phyloP scores from a whole-genome alignment of 2,113 vertebrate genomes.

The Pao palembangensis region DNA sequence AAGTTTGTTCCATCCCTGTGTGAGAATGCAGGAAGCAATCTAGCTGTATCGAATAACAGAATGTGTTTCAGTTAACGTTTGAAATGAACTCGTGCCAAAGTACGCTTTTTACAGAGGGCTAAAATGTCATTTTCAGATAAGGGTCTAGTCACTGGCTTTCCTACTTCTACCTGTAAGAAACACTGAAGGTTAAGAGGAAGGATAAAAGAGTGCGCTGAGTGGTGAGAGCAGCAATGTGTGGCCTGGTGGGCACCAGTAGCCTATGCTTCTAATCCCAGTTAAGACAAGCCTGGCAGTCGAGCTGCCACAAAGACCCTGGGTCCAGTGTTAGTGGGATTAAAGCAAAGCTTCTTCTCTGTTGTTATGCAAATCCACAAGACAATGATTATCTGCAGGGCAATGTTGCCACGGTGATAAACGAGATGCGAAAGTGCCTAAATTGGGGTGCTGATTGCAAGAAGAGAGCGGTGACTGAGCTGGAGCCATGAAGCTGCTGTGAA shows the following conservation, averaged over 20 bases:
- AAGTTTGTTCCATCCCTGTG: too few species aligned
- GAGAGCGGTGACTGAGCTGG: constrained; percentile 40
- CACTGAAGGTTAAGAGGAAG: constrained; percentile 8
- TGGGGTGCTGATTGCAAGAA: constrained; percentile 45
- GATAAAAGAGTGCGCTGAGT: constrained; percentile 22
- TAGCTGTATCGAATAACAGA: too few species aligned
- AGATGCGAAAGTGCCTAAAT: constrained; percentile 63
- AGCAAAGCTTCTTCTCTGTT: constrained; percentile 68
- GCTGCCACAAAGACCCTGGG: constrained; percentile 56
- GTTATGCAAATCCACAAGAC: constrained; percentile 72
- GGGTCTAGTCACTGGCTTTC: neutral
- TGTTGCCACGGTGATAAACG: constrained; percentile 66
- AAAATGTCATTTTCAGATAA: neutral
- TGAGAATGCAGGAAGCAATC: too few species aligned
- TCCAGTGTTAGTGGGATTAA: constrained; percentile 69
- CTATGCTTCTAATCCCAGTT: constrained; percentile 62
- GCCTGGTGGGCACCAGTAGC: constrained; percentile 17
- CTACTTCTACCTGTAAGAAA: neutral
- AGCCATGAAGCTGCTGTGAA: constrained; percentile 15
- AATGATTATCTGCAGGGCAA: constrained; percentile 67
- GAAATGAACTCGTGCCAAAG: too few species aligned
- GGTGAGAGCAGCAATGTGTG: constrained; percentile 3
- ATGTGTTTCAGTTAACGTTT: too few species aligned
- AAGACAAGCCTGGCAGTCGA: constrained; percentile 56
- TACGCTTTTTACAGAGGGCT: too few species aligned